Base-by-base conservation (phyloP, 2,888 invertebrate genomes). In the Venustoraphidia nigricollis region DNA sequence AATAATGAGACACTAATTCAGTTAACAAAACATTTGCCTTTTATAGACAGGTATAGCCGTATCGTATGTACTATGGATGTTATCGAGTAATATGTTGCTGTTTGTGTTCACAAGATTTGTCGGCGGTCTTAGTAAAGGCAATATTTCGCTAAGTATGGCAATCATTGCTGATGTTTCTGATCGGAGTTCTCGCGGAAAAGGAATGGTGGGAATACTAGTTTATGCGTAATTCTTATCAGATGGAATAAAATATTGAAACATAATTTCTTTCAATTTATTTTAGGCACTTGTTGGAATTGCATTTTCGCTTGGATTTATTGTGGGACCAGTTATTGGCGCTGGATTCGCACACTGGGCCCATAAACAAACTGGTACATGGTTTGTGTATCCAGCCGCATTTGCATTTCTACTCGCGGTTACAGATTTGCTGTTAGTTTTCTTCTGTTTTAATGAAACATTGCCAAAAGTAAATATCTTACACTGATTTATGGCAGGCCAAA, bases 251-350 rank as follows among this genome's bases (percentile, higher is more conserved):
- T 49, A 35, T 46, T 35, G 49, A 45, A 14, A 49, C 10, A 37
- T 47, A 14, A 13, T 9, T 14, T 8, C n/a, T 44, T 44, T 27
- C 41, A 44, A 51, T 45, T 46, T 55, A 43, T 73, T 72, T 59
- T 70, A 91, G 91, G 96, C 97, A n/a, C 67, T 95, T 46, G 86
- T 98, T 52, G 98, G 98, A 10, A 81, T 95, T 57, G 94, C 97
- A 8, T 98, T 98, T 69, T 96, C 96, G 2, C 68, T 98, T 51
- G 97, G 95, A n/a, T 98, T 98, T 67, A 88, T 96, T 57, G 70
- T 94, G 52, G 97, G 97, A 0, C 97, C 97, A 3, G 73, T 93
- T 65, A 90, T 96, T 53, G 97, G 97, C 27, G 96, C 95, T 5
- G 72, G 80, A 63, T 91, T 93, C 65, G 83, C 91, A 2, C 74